Evolutionary conservation across 2,888 invertebrate species (phyloP).

Genomic region (Helleia helle): DNA sequence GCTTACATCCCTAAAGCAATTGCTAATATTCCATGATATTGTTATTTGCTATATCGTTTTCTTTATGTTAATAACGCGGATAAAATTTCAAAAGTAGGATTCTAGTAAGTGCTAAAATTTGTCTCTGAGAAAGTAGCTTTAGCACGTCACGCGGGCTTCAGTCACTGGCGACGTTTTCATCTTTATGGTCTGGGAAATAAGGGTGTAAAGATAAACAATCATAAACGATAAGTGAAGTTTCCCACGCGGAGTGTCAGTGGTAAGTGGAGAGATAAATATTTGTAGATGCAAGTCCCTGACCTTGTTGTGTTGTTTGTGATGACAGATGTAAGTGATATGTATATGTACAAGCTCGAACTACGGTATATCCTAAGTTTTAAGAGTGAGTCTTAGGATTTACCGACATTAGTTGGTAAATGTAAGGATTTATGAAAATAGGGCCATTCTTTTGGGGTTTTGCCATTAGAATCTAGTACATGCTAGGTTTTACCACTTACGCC

Average conservation of each 20-base stretch:
- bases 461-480: too few relatives aligned
- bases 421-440: too few relatives aligned
- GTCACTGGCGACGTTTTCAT: slow-evolving; percentile 16
- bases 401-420: too few relatives aligned
- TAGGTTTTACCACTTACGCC: too few relatives aligned
- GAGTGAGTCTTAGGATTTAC: too few relatives aligned
- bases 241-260: slow-evolving; percentile 61
- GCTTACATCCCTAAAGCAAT: too few relatives aligned
- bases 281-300: slow-evolving; percentile 42
- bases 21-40: too few relatives aligned
- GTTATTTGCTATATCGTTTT: too few relatives aligned
- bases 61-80: too few relatives aligned
- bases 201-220: slow-evolving; percentile 16
- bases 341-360: too few relatives aligned
- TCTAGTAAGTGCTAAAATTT: slow-evolving; percentile 43
- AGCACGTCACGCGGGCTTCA: slow-evolving; percentile 10
- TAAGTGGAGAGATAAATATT: slow-evolving; percentile 66
- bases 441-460: too few relatives aligned
- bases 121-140: slow-evolving; percentile 34
- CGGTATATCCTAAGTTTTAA: too few relatives aligned
- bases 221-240: slow-evolving; percentile 30
- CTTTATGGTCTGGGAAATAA: slow-evolving; percentile 18
- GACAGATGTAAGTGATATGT: slow-evolving; percentile 2
- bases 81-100: not conserved
- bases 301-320: slow-evolving; percentile 23